A percentile compares a stretch with the other conserved stretches of the same genome.
Evolutionary conservation across 2,797 vertebrate species (phyloP).

Genomic region (Propithecus perrieri): DNA sequence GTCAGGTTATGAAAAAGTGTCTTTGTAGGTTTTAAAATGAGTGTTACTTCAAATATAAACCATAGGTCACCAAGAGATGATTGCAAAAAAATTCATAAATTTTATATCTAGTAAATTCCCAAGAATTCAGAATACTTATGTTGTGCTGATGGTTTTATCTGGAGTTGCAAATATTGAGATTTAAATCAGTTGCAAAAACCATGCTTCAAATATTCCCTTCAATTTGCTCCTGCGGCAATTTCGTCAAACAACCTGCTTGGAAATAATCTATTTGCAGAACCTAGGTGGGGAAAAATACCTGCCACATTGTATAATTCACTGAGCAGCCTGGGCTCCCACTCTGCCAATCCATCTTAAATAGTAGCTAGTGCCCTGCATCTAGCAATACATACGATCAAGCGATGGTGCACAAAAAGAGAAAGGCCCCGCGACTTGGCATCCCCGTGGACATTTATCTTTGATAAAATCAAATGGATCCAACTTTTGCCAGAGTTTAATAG

Average conservation of each 20-base stretch:
- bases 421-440: conserved; percentile 59
- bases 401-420: too few relatives aligned
- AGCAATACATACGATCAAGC: too few relatives aligned
- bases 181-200: conserved; percentile 17
- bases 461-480: conserved; percentile 75
- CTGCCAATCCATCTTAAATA: conserved; percentile 57
- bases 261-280: conserved; percentile 58
- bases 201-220: conserved; percentile 31
- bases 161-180: conserved; percentile 8
- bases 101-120: conserved; percentile 27
- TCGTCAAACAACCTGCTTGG: conserved; percentile 60
- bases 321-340: conserved; percentile 61
- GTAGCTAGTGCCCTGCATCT: neutral
- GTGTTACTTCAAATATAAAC: neutral
- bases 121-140: conserved; percentile 36
- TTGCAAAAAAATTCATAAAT: neutral
- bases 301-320: conserved; percentile 59
- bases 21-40: neutral
- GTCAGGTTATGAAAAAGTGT: neutral
- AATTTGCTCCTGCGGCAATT: conserved; percentile 54
- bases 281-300: conserved; percentile 44
- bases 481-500: conserved; percentile 77
- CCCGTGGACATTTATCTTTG: conserved; percentile 71
- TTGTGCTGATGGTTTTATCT: neutral
- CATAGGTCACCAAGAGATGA: neutral